Percentiles rank a stretch among this genome's conserved stretches.
Evolutionary conservation across 2,888 invertebrate species (phyloP).

Genomic region (Nudaria mundana): DNA sequence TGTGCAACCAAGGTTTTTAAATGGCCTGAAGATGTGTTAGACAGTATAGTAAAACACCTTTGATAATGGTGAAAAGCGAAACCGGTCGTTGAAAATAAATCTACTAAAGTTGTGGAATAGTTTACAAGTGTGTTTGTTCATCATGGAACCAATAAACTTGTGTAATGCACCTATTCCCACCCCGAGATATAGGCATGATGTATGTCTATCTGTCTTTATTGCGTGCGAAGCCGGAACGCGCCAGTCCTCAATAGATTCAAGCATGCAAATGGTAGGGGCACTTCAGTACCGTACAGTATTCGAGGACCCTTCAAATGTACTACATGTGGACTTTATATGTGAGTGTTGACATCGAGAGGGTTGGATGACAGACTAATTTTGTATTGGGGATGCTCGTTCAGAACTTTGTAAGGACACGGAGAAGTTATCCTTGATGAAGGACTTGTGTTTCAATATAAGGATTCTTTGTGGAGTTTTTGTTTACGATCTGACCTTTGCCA

Average conservation of each 20-base stretch:
- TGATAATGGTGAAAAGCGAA: too few relatives aligned
- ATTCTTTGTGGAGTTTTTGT: conserved; percentile 3
- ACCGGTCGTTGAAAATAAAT: too few relatives aligned
- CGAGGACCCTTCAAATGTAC: conserved; percentile 16
- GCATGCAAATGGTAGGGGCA: conserved; percentile 14
- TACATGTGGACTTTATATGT: conserved; percentile 19
- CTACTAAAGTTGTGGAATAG: too few relatives aligned
- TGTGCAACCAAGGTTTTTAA: too few relatives aligned
- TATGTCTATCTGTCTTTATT: too few relatives aligned
- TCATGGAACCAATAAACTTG: too few relatives aligned
- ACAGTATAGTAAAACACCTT: too few relatives aligned
- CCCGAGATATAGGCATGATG: too few relatives aligned
- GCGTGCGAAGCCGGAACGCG: not conserved
- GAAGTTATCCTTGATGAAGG: not conserved
- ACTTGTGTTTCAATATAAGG: conserved; percentile 4
- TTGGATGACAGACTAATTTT: conserved; percentile 31
- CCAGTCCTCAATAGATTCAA: not conserved
- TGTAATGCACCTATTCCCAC: not conserved
- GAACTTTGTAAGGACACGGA: conserved; percentile 12
- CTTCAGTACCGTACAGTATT: conserved; percentile 10
- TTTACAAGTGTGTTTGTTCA: too few relatives aligned
- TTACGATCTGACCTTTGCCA: not conserved
- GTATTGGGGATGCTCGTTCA: conserved; percentile 19
- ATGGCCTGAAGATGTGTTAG: too few relatives aligned
- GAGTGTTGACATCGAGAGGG: conserved; percentile 22